These are phyloP conservation scores for Octodonta nipae DNA, from an alignment of 2,888 invertebrate species.

Conservation along the genomic window DNA sequence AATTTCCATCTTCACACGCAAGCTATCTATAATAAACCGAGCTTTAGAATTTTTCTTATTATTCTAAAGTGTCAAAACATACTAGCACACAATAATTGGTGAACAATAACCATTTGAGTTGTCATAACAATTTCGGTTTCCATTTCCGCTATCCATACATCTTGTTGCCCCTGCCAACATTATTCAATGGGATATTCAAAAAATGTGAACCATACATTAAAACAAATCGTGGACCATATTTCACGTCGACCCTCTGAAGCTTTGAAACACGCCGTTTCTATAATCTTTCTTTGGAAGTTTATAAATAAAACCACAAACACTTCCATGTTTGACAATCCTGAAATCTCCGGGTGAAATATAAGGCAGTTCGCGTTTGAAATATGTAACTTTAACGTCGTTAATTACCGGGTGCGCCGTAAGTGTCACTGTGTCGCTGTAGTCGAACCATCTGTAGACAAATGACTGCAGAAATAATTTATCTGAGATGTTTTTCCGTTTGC, in stretches of 20 bases:
- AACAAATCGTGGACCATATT: slow-evolving; percentile 9
- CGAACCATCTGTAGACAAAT: slow-evolving; percentile 34
- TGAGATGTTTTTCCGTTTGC: slow-evolving; percentile 18
- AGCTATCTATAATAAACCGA: too few relatives aligned
- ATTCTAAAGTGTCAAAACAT: too few relatives aligned
- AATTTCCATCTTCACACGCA: too few relatives aligned
- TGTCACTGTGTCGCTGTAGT: slow-evolving; percentile 33
- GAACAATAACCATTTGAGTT: too few relatives aligned
- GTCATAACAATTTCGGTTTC: too few relatives aligned
- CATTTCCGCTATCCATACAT: too few relatives aligned
- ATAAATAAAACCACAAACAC: too few relatives aligned
- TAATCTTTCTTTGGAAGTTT: slow-evolving; percentile 14
- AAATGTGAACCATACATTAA: slow-evolving; percentile 8
- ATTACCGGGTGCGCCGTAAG: slow-evolving; percentile 35
- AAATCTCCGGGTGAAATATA: slow-evolving; percentile 37
- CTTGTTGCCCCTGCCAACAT: too few relatives aligned
- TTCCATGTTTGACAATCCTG: slow-evolving; percentile 32
- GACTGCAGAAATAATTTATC: slow-evolving; percentile 34
- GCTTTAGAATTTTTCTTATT: too few relatives aligned
- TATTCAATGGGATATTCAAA: too few relatives aligned
- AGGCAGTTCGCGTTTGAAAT: slow-evolving; percentile 34
- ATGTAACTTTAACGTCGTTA: slow-evolving; percentile 36
- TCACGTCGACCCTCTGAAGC: background rate
- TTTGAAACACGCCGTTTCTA: background rate
- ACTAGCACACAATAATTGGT: too few relatives aligned